Evolutionary conservation across 2,113 vertebrate species (phyloP), one percentile per base, ranked within the genome.

Genomic region (Dolichotis patagonum): DNA sequence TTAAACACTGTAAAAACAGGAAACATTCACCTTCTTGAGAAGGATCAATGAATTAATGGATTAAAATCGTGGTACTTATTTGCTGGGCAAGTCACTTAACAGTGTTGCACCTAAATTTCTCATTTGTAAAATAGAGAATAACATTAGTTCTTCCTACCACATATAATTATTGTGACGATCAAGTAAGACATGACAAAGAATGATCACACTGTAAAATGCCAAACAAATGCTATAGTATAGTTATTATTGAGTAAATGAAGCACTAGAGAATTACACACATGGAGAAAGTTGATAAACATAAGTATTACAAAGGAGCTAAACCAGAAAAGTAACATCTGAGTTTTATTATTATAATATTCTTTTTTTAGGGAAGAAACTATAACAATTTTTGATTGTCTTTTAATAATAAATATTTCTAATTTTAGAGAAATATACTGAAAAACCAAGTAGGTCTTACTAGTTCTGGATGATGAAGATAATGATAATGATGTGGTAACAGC

Each of bases 101-200:
- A 62, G 52, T n/a, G 83, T 78, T 88, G 28, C 94, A 83, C 20
- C 71, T 92, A 91, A 91, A 94, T 56, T 75, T 96, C 46, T 94
- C 54, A 85, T 85, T 92, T 86, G 41, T 75, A 97, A 96, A 88
- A 81, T 8, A 94, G 26, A 96, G 16, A 77, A 24, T 81, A 92
- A 46, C 38, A 90, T 67, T 32, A 87, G 52, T 80, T 35, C 54
- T 80, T 90, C 35, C 60, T 26, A 92, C 11, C 11, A 62, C 30
- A 71, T 19, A 54, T 60, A 43, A 94, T 65, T 83, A 62, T 35
- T 94, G 28, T 92, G 60, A 81, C 30, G 35, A 65, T 52, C 54
- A 91, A 82, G 56, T 67, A 77, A 83, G 32, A 38, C 26, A 65
- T 56, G 16, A 87, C 35, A 87, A 96, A 88, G 30, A 95, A 85